phyloP scores from a whole-genome alignment of 35 echinoderm and acorn worm genomes.

The Apostichopus japonicus region DNA sequence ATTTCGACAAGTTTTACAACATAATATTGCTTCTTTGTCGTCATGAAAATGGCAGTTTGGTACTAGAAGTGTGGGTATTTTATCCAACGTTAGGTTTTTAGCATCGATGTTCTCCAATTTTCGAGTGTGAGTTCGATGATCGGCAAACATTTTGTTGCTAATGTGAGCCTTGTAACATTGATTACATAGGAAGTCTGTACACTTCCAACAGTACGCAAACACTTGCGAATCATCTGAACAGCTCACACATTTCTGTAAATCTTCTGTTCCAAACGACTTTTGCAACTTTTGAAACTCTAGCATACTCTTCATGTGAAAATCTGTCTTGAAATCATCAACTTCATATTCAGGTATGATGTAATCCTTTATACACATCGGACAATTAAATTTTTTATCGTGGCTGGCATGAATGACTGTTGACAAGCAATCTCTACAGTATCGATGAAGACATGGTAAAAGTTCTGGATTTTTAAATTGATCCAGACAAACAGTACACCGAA shows the following conservation, averaged over 20 bases:
- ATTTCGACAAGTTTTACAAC: conserved; percentile 31
- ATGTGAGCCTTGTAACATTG: conserved; percentile 7
- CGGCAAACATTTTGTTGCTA: background rate
- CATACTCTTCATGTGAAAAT: conserved; percentile 38
- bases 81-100: background rate
- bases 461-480: conserved; percentile 27
- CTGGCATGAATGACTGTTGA: background rate
- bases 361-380: background rate
- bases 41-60: background rate
- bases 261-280: background rate
- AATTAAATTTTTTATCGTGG: background rate
- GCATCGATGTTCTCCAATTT: background rate
- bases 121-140: background rate
- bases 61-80: background rate
- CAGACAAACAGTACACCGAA: background rate
- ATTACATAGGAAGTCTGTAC: background rate
- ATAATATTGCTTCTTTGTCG: background rate
- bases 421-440: conserved; percentile 27
- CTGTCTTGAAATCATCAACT: conserved; percentile 31
- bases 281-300: conserved; percentile 2
- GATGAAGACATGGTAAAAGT: conserved; percentile 29
- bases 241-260: background rate
- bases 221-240: background rate
- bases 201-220: conserved; percentile 20
- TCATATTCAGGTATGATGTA: background rate